phyloP scores from a whole-genome alignment of 2,113 vertebrate species.

The Xiphophorus hellerii region DNA sequence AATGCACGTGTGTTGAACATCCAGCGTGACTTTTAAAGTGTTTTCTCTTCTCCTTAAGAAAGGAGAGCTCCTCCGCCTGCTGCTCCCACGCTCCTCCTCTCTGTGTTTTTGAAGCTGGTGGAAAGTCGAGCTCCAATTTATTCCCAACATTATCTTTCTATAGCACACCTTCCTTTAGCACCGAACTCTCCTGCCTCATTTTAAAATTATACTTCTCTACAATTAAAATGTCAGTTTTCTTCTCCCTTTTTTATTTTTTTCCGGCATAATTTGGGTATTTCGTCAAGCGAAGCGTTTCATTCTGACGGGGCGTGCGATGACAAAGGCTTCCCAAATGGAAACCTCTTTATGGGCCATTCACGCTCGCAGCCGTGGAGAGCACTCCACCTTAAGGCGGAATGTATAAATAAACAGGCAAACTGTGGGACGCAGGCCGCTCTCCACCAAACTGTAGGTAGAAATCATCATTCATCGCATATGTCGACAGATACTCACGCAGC shows the following conservation, averaged over 20 bases:
- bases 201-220: slow-evolving; percentile 16
- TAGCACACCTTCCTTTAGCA: slow-evolving; percentile 2
- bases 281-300: slow-evolving; percentile 14
- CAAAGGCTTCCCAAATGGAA: slow-evolving; percentile 7
- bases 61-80: not conserved
- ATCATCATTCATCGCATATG: slow-evolving; percentile 18
- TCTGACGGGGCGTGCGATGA: slow-evolving; percentile 21
- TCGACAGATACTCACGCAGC: slow-evolving; percentile 2
- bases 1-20: not conserved
- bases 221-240: slow-evolving; percentile 26
- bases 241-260: not conserved
- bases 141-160: slow-evolving; percentile 10
- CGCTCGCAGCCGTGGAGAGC: slow-evolving; percentile 18
- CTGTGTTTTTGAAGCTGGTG: not conserved
- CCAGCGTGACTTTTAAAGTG: slow-evolving; percentile 35
- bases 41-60: slow-evolving; percentile 5
- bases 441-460: not conserved
- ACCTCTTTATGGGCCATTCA: slow-evolving; percentile 12
- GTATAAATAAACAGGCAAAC: slow-evolving; percentile 41
- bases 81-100: slow-evolving; percentile 7
- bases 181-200: not conserved
- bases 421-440: not conserved
- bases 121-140: not conserved
- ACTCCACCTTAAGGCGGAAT: slow-evolving; percentile 24
- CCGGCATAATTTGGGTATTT: slow-evolving; percentile 8